These are phyloP conservation scores for Empidonax traillii DNA, from an alignment of 2,113 vertebrate genomes.

Conservation along the genomic window DNA sequence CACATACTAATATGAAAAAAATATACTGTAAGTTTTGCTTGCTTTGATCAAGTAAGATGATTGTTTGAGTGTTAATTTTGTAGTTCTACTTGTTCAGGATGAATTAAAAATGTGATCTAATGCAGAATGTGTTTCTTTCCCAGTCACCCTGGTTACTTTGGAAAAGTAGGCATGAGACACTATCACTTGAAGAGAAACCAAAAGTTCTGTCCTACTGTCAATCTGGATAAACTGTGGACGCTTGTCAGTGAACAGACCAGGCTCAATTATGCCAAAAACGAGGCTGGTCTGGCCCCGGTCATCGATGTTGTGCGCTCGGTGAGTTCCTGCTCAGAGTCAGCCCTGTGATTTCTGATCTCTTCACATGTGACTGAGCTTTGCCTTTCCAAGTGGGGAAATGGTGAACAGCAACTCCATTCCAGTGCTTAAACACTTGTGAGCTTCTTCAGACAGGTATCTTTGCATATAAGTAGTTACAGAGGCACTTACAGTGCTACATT, in stretches of 20 bases:
- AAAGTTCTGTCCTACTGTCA: slow-evolving; percentile 86
- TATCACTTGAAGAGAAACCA: slow-evolving; percentile 90
- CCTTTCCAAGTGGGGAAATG: not conserved
- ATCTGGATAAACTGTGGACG: slow-evolving; percentile 90
- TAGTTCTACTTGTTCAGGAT: not conserved
- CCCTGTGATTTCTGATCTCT: not conserved
- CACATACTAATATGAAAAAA: fast-evolving
- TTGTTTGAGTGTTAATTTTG: not conserved
- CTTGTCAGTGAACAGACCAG: slow-evolving; percentile 89
- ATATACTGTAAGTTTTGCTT: not conserved
- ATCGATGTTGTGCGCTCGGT: slow-evolving; percentile 88
- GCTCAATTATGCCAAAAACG: slow-evolving; percentile 83
- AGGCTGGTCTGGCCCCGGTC: slow-evolving; percentile 83
- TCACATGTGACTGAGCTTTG: fast-evolving
- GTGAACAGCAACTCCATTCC: not conserved
- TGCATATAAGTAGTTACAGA: not conserved
- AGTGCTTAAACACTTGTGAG: not conserved
- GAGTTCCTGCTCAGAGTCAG: not conserved
- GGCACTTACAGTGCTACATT: fast-evolving
- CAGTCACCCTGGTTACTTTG: slow-evolving; percentile 91
- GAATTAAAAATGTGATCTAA: not conserved
- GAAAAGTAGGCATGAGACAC: slow-evolving; percentile 91
- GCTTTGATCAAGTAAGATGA: not conserved
- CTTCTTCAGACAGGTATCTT: fast-evolving
- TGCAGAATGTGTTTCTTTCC: not conserved